These are phyloP conservation scores for Procavia capensis DNA, from an alignment of 2,113 vertebrate species.

Conservation along the genomic window DNA sequence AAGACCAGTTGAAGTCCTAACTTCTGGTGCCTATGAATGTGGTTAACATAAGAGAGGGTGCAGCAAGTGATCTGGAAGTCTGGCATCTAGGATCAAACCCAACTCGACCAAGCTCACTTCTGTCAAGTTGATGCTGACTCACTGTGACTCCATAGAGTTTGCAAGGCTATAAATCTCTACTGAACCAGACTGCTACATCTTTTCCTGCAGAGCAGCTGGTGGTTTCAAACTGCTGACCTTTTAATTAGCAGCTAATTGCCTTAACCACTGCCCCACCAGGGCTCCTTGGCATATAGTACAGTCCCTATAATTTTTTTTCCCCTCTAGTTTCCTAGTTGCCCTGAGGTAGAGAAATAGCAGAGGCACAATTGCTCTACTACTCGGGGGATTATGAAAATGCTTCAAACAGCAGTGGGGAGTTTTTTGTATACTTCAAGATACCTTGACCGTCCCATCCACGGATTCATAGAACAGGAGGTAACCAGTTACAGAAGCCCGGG, in stretches of 20 bases:
- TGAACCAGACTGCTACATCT: too few relatives aligned
- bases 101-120: too few relatives aligned
- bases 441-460: constrained; percentile 91
- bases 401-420: neutral
- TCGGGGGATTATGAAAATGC: neutral
- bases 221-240: too few relatives aligned
- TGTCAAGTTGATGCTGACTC: too few relatives aligned
- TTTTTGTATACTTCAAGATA: constrained; percentile 74
- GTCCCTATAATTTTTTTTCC: neutral
- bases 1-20: neutral
- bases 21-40: neutral
- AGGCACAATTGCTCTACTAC: neutral
- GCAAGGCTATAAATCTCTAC: too few relatives aligned
- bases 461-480: constrained; percentile 96
- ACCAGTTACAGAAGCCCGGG: constrained; percentile 92
- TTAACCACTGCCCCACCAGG: too few relatives aligned
- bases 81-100: neutral
- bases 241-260: too few relatives aligned
- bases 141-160: too few relatives aligned
- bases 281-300: neutral
- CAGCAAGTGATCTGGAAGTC: neutral
- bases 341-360: neutral
- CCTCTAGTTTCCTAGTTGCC: neutral
- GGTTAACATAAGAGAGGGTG: neutral
- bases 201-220: too few relatives aligned